phyloP scores from a whole-genome alignment of 2,888 invertebrate species.

The Siphlonurus alternatus region DNA sequence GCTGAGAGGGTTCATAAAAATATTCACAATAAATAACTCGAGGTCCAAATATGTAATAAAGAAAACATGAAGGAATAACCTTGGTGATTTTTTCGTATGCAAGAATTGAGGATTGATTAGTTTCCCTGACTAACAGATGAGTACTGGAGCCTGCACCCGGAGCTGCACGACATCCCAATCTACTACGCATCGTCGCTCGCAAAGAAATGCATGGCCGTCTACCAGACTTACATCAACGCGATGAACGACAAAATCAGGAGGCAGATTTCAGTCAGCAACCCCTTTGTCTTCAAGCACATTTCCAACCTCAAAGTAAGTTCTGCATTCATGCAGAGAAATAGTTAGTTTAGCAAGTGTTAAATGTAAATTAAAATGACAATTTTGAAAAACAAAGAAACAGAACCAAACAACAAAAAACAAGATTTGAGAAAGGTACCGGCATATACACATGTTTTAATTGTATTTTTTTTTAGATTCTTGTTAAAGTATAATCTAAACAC shows the following conservation, averaged over 20 bases:
- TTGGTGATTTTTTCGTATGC: too few species aligned
- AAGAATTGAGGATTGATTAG: not conserved
- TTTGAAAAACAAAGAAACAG: too few species aligned
- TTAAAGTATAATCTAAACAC: too few species aligned
- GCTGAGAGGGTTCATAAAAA: too few species aligned
- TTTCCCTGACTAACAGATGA: slow-evolving; percentile 47
- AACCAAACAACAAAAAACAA: too few species aligned
- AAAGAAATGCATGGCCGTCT: slow-evolving; percentile 99
- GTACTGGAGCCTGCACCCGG: slow-evolving; percentile 94
- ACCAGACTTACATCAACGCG: slow-evolving; percentile 98
- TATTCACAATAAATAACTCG: too few species aligned
- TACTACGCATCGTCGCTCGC: slow-evolving; percentile 98
- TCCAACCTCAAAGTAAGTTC: slow-evolving; percentile 63
- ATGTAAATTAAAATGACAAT: not conserved
- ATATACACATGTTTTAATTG: too few species aligned
- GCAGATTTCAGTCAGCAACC: slow-evolving; percentile 96
- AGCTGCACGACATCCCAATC: slow-evolving; percentile 95
- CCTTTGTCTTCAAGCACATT: slow-evolving; percentile 96
- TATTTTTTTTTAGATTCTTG: too few species aligned
- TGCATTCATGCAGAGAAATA: not conserved
- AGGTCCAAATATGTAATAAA: too few species aligned
- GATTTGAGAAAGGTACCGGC: too few species aligned
- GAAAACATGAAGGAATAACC: too few species aligned
- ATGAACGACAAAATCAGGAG: slow-evolving; percentile 96
- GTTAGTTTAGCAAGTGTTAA: not conserved